These are phyloP conservation scores for Bettongia penicillata DNA, from an alignment of 2,113 vertebrate genomes.

Conservation along the genomic window DNA sequence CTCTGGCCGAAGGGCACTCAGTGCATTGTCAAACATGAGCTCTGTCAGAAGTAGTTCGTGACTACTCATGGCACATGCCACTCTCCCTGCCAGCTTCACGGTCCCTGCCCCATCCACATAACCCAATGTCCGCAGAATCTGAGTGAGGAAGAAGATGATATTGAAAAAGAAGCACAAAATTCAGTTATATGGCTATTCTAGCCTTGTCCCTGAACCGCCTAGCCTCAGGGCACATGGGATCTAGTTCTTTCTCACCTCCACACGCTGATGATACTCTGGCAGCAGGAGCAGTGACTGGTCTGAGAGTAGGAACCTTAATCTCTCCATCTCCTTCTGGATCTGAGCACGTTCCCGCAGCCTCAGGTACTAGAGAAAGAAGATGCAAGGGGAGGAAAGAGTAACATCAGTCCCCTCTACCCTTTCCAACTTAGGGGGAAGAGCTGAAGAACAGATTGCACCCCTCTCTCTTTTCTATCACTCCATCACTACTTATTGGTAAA, in stretches of 20 bases:
- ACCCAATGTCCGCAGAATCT: constrained; percentile 91
- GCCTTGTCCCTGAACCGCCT: too few relatives aligned
- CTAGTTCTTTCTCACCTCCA: constrained; percentile 83
- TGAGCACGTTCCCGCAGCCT: constrained; percentile 86
- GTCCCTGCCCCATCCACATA: constrained; percentile 89
- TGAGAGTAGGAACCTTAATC: constrained; percentile 89
- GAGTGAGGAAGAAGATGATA: not conserved
- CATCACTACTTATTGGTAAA: not conserved
- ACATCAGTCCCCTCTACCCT: not conserved
- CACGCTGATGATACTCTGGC: constrained; percentile 93
- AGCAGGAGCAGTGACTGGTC: constrained; percentile 92
- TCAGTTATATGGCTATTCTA: not conserved
- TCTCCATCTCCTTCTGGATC: constrained; percentile 90
- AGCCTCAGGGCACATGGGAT: fast-evolving
- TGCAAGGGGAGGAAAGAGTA: not conserved
- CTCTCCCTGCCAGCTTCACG: constrained; percentile 92
- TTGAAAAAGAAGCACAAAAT: not conserved
- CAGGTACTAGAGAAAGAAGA: constrained; percentile 82
- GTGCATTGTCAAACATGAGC: constrained; percentile 92
- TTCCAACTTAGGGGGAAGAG: not conserved
- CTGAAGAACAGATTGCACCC: not conserved
- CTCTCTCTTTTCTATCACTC: not conserved
- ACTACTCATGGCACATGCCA: constrained; percentile 94
- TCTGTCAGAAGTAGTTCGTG: constrained; percentile 94
- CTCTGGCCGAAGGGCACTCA: constrained; percentile 90